Evolutionary conservation across 2,888 invertebrate species (phyloP).

Genomic region (Odontocolon sp.): DNA sequence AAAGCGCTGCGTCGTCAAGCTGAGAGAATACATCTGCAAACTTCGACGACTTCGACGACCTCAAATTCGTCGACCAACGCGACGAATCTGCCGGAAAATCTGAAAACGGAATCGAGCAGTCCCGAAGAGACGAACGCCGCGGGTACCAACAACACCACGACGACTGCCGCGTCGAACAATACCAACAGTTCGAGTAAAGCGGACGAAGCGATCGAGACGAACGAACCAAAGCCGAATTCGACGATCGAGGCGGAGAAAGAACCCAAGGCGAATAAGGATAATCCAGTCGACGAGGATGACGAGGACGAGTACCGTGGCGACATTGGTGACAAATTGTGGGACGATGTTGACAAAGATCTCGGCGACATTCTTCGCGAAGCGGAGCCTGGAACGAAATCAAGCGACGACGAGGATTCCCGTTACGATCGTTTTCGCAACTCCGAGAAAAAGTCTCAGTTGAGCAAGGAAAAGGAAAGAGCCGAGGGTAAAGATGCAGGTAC

Average conservation of each 20-base stretch:
- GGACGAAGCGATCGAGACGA: constrained; percentile 56
- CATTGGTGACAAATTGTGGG: constrained; percentile 88
- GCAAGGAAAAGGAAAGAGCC: constrained; percentile 67
- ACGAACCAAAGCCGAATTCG: constrained; percentile 69
- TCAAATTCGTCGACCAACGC: constrained; percentile 63
- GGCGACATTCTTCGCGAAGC: constrained; percentile 87
- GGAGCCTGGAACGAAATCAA: constrained; percentile 83
- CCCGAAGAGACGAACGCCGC: constrained; percentile 32
- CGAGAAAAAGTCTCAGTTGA: constrained; percentile 82
- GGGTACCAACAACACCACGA: constrained; percentile 26
- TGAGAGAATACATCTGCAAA: constrained; percentile 83
- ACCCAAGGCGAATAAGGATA: constrained; percentile 62
- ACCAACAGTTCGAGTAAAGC: constrained; percentile 78
- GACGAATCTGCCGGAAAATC: neutral
- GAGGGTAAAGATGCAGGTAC: constrained; percentile 79
- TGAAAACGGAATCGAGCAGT: constrained; percentile 54
- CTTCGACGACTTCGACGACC: constrained; percentile 70
- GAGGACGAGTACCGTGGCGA: constrained; percentile 77
- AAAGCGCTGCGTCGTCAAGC: constrained; percentile 88
- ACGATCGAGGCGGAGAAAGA: constrained; percentile 72
- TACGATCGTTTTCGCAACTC: constrained; percentile 86
- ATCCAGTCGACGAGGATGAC: constrained; percentile 79
- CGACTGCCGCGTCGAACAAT: constrained; percentile 38
- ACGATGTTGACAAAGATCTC: constrained; percentile 91
- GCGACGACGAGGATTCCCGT: constrained; percentile 86